A percentile compares a stretch with the other conserved stretches of the same genome.
Conservation (phyloP, 2,888 invertebrate species). For the Mycalesis mineus region DNA sequence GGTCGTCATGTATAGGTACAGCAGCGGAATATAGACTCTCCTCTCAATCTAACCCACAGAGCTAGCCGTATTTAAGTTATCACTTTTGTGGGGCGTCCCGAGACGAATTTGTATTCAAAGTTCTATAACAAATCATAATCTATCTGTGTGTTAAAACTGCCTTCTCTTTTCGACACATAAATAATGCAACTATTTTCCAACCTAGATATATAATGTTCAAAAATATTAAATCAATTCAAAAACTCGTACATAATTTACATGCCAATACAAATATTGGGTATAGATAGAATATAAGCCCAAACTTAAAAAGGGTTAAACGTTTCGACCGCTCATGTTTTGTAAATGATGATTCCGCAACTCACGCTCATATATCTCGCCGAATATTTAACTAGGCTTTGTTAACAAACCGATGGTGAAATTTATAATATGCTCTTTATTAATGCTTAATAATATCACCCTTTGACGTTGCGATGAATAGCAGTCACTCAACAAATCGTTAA, state of each 20-base stretch:
- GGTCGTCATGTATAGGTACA: too few relatives aligned
- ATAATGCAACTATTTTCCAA: not conserved
- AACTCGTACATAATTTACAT: not conserved
- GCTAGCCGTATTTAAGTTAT: too few relatives aligned
- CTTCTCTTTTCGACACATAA: not conserved
- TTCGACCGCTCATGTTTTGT: conserved; percentile 32
- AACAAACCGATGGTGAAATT: conserved; percentile 33
- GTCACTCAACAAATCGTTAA: conserved; percentile 77
- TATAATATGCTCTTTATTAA: conserved; percentile 67
- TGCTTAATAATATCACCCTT: conserved; percentile 73
- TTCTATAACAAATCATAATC: too few relatives aligned
- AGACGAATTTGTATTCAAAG: too few relatives aligned
- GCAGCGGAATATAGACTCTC: too few relatives aligned
- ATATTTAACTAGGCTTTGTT: conserved; percentile 32
- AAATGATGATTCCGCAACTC: conserved; percentile 31
- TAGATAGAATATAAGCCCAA: not conserved
- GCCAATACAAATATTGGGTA: not conserved
- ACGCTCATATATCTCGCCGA: conserved; percentile 20
- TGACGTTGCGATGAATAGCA: conserved; percentile 69
- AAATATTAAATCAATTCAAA: not conserved
- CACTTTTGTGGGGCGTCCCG: too few relatives aligned
- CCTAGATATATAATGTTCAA: not conserved
- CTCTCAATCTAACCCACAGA: too few relatives aligned
- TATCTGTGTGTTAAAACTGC: too few relatives aligned
- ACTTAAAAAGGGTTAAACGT: conserved; percentile 11